Evolutionary conservation across 2,888 invertebrate genomes (phyloP), one percentile per base, ranked within the genome.

Genomic region (Eupithecia centaureata): DNA sequence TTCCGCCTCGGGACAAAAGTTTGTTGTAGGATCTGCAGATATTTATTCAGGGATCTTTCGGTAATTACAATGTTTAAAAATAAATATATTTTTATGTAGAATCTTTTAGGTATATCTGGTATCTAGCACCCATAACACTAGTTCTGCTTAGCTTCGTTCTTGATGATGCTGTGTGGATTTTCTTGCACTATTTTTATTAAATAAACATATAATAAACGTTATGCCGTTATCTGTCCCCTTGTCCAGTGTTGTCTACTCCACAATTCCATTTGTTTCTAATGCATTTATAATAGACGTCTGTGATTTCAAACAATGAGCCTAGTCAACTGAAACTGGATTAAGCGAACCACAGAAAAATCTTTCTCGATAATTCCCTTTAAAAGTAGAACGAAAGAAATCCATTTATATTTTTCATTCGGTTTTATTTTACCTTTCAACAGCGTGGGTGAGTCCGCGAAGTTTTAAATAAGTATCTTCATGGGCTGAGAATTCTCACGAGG

Each of bases 261-360:
- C 61, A 61, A 52, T 61, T 65, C 63, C 56, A 63, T 70, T 70
- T 72, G 69, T 77, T 77, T 78, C 75, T 82, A 81, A 82, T 82
- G 78, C 70, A 73, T 78, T 81, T 83, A 76, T 81, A 83, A 83
- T 81, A 79, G 77, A 75, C 54, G 61, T 60, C 65, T 76, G 66
- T 76, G 70, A 76, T 78, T 75, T 76, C 61, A 75, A 76, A 75
- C 74, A 77, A 81, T 81, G 77, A 74, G 66, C 68, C 73, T 78
- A 76, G 76, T 79, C 67, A 73, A 79, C 74, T 79, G 76, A 77
- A 79, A 79, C 77, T 73, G 65, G 73, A 71, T 75, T 77, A 76
- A 75, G 64, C 65, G 72, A 62, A 73, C 71, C 67, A 67, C 71
- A 74, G 68, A 72, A 68, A 71, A 73, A 56, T 68, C 54, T 64